These are phyloP conservation scores for Pipistrellus pipistrellus DNA, from an alignment of 2,797 vertebrate species.

Conservation along the genomic window DNA sequence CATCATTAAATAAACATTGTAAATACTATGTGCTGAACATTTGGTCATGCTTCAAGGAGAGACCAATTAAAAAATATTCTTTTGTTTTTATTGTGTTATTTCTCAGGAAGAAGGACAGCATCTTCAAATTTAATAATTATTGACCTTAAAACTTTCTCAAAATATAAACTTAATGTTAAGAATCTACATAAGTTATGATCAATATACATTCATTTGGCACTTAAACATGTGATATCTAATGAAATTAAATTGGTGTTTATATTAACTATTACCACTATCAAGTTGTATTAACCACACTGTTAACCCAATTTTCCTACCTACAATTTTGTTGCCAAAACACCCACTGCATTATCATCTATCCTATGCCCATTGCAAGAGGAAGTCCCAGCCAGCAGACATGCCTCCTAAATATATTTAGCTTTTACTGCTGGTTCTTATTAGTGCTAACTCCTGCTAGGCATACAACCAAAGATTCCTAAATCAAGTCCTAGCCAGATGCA, in stretches of 20 bases:
- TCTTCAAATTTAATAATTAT: neutral
- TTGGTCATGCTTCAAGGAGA: neutral
- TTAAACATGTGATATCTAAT: neutral
- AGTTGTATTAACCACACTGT: neutral
- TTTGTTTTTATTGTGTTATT: neutral
- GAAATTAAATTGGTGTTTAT: neutral
- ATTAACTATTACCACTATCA: neutral
- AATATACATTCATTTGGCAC: neutral
- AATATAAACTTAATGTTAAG: neutral
- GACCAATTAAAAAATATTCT: neutral
- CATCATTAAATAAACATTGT: neutral
- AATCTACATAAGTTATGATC: neutral
- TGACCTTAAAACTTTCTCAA: neutral
- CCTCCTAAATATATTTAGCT: neutral
- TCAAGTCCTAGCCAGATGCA: neutral
- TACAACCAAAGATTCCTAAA: neutral
- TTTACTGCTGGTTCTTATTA: slow-evolving; percentile 14
- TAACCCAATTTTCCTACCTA: neutral
- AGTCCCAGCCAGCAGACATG: neutral
- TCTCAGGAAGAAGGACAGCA: neutral
- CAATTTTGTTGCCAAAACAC: neutral
- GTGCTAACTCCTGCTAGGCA: neutral
- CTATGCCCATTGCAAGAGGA: neutral
- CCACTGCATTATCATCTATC: neutral
- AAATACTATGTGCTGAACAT: neutral